Conservation (phyloP, 2,888 invertebrate species). For the Chrysolina haemoptera region DNA sequence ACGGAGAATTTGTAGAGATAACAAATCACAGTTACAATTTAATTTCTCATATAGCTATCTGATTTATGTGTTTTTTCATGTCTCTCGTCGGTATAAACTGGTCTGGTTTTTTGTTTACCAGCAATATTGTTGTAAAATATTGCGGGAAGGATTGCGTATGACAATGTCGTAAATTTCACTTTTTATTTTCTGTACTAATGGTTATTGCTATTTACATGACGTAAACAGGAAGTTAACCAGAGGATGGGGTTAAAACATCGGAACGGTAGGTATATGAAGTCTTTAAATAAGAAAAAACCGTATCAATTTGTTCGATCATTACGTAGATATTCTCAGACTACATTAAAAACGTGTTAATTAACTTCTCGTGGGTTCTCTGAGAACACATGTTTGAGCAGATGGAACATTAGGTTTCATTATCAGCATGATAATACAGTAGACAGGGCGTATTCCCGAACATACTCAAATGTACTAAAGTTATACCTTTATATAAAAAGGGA, state of each 20-base stretch:
- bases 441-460: too few species aligned
- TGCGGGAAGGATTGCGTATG: background rate
- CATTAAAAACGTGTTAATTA: too few species aligned
- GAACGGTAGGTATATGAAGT: too few species aligned
- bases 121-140: slow-evolving; percentile 21
- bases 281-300: background rate
- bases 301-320: background rate
- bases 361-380: too few species aligned
- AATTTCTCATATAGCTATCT: slow-evolving; percentile 27
- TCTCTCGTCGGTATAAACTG: slow-evolving; percentile 10
- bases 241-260: background rate
- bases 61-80: slow-evolving; percentile 18
- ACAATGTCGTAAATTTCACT: slow-evolving; percentile 10
- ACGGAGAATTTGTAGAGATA: slow-evolving; percentile 12
- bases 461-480: too few species aligned
- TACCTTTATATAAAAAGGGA: too few species aligned
- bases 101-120: slow-evolving; percentile 2
- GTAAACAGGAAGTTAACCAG: slow-evolving; percentile 9
- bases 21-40: slow-evolving; percentile 27
- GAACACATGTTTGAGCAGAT: too few species aligned
- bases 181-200: slow-evolving; percentile 13
- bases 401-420: too few species aligned
- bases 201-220: background rate
- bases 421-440: too few species aligned
- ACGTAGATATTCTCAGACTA: too few species aligned